Base-by-base conservation (phyloP, 2,888 invertebrate genomes). In the Linnaemya tessellans region DNA sequence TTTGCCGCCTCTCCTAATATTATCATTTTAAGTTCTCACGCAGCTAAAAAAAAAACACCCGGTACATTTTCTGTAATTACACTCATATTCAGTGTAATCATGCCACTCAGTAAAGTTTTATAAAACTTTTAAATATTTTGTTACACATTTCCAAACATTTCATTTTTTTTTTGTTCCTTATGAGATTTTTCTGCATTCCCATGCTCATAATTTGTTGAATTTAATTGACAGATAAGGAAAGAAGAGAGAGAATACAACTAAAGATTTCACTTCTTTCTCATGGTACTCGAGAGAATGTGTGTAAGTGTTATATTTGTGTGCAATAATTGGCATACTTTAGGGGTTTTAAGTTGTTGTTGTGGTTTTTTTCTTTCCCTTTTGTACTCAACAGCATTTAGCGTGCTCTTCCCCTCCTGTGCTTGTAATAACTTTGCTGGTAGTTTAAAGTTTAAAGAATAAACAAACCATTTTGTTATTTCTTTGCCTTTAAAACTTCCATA, bases 291-390 rank as follows among this genome's bases (percentile, higher is more conserved):
- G 30, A 22, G 22, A 41, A 38, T n/a, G n/a, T n/a, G 41, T 8
- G 13, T 22, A 8, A 41, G 41, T 22, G 15, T 9, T 22, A 9
- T n/a, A 43, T 8, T 38, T 38, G n/a, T 43, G 43, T 18, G 35
- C 60, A 73, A 73, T 74, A 74, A 56, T 46, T 75, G 43, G 56
- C 75, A 56, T 65, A 49, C 46, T 49, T 73, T 62, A 35, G 46
- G 30, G 38, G 13, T 4, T 60, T 22, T 43, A n/a, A 30, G 30
- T 30, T 30, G 30, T 30, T 30, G 30, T 62, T 49, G 46, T 30
- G 30, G 18, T 4, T 60, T n/a, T 43, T 30, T 30, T 10, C 3
- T 1, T 25, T 41, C 3, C 18, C 9, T 10, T 5, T 30, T 9
- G 15, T 25, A 41, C 1, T 15, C 10, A 46, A 7, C 43, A 41